Evolutionary conservation across 1,140 invertebrate genomes (phyloP), one percentile per base, ranked within the genome.

Genomic region (Bombus cullumanus): DNA sequence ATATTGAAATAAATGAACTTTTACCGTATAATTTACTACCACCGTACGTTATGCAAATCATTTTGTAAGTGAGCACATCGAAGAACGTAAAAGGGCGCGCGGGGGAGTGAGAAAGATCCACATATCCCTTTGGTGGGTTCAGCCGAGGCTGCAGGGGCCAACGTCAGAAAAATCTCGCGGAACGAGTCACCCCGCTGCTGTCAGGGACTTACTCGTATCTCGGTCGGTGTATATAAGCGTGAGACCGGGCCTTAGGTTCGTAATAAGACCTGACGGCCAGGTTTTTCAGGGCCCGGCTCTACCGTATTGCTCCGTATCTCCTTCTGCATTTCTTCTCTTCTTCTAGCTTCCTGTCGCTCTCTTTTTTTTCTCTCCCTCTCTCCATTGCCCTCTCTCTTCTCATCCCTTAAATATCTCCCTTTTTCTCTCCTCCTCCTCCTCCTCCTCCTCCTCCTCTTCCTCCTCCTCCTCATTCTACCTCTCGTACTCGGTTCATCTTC

Each of bases 181-280:
- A 92, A 91, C 92, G 86, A 93, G 92, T 93, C 92, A 94, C 91
- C 91, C 90, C 89, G 83, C 88, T 86, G 86, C 73, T 80, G 77
- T 47, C 76, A 77, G 83, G 80, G 81, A 85, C 86, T 83, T 88
- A 81, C 85, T 83, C 89, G 86, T 80, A 84, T 79, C 86, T 82
- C 89, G 75, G 89, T 90, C 90, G 92, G 91, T 84, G 92, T 86
- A 89, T 89, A 92, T 91, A 93, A 94, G 94, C 94, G 94, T 94
- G 94, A 94, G 94, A 94, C 92, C 94, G 91, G 91, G 90, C 86
- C 92, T 92, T 91, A 83, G 93, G 86, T 92, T 94, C 92, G 94
- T 95, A 94, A 95, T 94, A 95, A 95, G 94, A 95, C 92, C 92
- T 94, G 94, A 92, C 93, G 94, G 94, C 94, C 93, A 94, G 93